Percentiles rank a stretch among this genome's conserved stretches.
phyloP scores from a whole-genome alignment of 2,888 invertebrate species.

The Chloromyia formosa region DNA sequence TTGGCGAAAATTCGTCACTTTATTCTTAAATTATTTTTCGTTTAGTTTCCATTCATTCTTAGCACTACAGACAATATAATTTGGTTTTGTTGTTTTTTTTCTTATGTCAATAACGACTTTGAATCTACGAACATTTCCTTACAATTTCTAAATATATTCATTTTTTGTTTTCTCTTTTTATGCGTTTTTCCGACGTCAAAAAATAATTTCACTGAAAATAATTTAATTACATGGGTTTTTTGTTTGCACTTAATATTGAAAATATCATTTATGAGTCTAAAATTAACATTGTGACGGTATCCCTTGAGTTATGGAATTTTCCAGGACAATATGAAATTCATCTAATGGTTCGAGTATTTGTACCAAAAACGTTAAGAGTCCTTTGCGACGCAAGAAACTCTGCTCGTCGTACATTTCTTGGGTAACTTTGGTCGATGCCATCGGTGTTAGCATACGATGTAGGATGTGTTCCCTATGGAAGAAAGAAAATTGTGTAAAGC shows the following conservation, averaged over 20 bases:
- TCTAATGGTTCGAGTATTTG: slow-evolving; percentile 91
- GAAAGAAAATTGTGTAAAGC: too few species aligned
- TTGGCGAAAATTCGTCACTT: too few species aligned
- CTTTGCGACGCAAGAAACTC: slow-evolving; percentile 90
- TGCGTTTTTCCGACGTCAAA: too few species aligned
- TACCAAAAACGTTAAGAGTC: slow-evolving; percentile 84
- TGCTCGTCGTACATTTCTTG: slow-evolving; percentile 95
- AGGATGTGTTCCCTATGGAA: slow-evolving; percentile 82
- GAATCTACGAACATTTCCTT: neutral
- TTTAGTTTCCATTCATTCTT: too few species aligned
- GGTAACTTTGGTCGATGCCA: slow-evolving; percentile 89
- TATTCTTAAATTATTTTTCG: neutral
- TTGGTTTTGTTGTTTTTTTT: neutral
- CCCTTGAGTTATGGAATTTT: slow-evolving; percentile 80
- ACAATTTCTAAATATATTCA: too few species aligned
- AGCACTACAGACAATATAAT: neutral
- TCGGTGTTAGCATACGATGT: slow-evolving; percentile 89
- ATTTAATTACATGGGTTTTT: too few species aligned
- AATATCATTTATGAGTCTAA: neutral
- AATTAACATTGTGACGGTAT: slow-evolving; percentile 63
- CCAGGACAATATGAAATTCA: slow-evolving; percentile 86
- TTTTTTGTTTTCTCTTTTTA: too few species aligned
- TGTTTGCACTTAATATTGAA: neutral
- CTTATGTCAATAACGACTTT: neutral
- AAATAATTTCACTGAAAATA: too few species aligned